Evolutionary conservation across 2,113 vertebrate species (phyloP), one percentile per base, ranked within the genome.

Genomic region (Nansenia antarctica): DNA sequence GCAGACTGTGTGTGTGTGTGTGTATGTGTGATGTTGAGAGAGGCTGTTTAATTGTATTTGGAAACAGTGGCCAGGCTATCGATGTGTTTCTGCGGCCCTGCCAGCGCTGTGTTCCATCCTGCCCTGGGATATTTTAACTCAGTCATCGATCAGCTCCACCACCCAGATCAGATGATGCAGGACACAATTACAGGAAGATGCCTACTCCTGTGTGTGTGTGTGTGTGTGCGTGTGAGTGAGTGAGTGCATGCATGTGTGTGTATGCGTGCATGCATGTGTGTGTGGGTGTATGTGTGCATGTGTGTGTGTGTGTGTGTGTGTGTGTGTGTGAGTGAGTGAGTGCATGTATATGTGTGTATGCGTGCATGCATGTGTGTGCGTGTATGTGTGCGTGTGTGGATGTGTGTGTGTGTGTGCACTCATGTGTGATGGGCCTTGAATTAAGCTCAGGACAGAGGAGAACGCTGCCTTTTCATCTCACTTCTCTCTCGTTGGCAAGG

Each of bases 51-150:
- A 88, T 93, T 94, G 92, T 93, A 92, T 93, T 92, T 91, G 90
- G 93, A 95, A 94, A 92, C 90, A 92, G 91, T 93, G 91, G 87
- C 60, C 64, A 47, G 83, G 79, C 71, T 87, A 94, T 94, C 93
- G 93, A 94, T 94, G 91, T 94, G 92, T 93, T 93, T 89, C 88
- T 82, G 82, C 88, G 90, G 80, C 83, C 88, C 93, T 87, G 89
- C 87, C 91, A 92, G 88, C 82, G 86, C 88, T 91, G 92, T 92
- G 93, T 94, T 92, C 89, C 90, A 92, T 94, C 93, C 92, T 80
- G 85, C 85, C 91, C 86, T 71, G 92, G 91, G 92, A 94, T 93
- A 94, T 92, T 94, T 93, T 93, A 94, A 95, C 92, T 89, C 87
- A 79, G 69, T 80, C 93, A 95, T 94, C 94, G 93, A 95, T 94